Evolutionary conservation across 2,888 invertebrate genomes (phyloP), one percentile per base, ranked within the genome.

Genomic region (Lithophane socia): DNA sequence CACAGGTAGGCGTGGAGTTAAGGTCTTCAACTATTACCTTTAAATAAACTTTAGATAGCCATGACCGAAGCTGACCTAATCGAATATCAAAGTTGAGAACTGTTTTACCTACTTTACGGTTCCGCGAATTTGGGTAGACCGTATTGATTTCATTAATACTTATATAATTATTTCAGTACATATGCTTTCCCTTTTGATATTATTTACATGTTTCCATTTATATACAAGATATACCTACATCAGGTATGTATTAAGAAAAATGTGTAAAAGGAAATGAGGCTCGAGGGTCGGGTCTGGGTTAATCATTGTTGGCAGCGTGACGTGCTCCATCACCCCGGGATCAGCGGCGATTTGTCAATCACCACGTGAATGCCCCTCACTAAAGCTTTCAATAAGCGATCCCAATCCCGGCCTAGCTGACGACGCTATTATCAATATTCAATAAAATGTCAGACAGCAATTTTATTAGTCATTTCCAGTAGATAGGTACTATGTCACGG

Each of bases 301-400:
- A 93, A 94, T 93, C 91, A 92, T 92, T 92, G 92, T 91, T 92
- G 90, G 85, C 89, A 84, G 87, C 92, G 91, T 91, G 92, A 91
- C 90, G 90, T 88, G 90, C 89, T 87, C 91, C 91, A 90, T 91
- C 92, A 90, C 91, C 90, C 89, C 83, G 88, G 82, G 94, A 92
- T 94, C 94, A 93, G 88, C 91, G 92, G 92, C 93, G 93, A 96
- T 96, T 95, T 95, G 94, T 96, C 95, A 95, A 94, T 95, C 94
- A 94, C 92, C 91, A 90, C 92, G 90, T 91, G 92, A 93, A 93
- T 92, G 91, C 89, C 92, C 91, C 90, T 90, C 88, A 91, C 90
- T 90, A 91, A 92, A 90, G 91, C 91, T 92, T 92, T 93, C 93
- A 94, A 94, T 93, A 93, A 93, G 90, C 92, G 91, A 71, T 68